Evolutionary conservation across 2,113 vertebrate species (phyloP).

Genomic region (Anolis sagrei): DNA sequence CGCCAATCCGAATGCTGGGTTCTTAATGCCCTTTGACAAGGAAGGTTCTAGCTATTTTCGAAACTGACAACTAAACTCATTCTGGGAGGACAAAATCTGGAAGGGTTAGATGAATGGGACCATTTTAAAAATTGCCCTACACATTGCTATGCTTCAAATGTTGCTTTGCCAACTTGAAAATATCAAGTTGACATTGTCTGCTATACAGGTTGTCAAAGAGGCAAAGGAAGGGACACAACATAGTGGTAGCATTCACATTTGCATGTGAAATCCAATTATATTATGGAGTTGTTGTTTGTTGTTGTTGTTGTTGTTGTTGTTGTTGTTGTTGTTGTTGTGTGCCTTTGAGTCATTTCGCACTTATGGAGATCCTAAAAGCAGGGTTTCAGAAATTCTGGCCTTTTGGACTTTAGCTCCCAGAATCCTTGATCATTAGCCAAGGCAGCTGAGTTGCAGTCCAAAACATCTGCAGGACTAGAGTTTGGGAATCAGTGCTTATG

Average conservation of each 20-base stretch:
- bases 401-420: too few species aligned
- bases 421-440: too few species aligned
- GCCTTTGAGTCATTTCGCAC: too few species aligned
- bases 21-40: slow-evolving; percentile 15
- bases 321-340: too few species aligned
- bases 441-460: too few species aligned
- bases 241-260: not conserved
- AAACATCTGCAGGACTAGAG: too few species aligned
- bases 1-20: fast-evolving
- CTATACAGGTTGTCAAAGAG: not conserved
- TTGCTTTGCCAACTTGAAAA: slow-evolving; percentile 20
- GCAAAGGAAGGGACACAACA: too few species aligned
- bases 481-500: too few species aligned
- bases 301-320: too few species aligned
- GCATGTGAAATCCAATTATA: not conserved
- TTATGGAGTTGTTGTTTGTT: not conserved
- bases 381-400: too few species aligned
- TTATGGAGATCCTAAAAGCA: too few species aligned
- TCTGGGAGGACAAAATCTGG: slow-evolving; percentile 20
- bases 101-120: not conserved
- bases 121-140: slow-evolving; percentile 8
- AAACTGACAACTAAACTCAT: slow-evolving; percentile 2
- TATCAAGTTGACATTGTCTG: not conserved
- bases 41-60: not conserved
- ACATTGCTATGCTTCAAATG: not conserved